Percentiles rank a stretch among this genome's conserved stretches.
Conservation (phyloP, 2,797 vertebrate genomes). For the Chrysocyon brachyurus region DNA sequence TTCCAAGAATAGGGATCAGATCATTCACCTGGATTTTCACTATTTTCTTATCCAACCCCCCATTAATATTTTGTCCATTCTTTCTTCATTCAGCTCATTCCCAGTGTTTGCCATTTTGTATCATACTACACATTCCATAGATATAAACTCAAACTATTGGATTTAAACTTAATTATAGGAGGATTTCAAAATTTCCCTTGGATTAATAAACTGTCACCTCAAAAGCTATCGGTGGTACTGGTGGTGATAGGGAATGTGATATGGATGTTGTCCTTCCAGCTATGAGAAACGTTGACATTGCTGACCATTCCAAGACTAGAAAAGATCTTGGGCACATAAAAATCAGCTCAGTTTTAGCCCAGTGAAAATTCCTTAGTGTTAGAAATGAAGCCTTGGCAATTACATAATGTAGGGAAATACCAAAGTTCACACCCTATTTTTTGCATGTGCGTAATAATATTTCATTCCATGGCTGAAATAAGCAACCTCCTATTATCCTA, state of each 20-base stretch:
- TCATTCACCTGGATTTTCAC: neutral
- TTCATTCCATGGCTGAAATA: slow-evolving; percentile 25
- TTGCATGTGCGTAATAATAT: slow-evolving; percentile 26
- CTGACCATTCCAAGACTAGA: neutral
- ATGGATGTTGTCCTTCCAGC: neutral
- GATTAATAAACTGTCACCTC: neutral
- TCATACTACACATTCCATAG: neutral
- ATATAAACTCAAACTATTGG: neutral
- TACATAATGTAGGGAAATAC: neutral
- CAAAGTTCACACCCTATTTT: neutral
- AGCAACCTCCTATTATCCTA: neutral
- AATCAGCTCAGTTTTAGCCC: neutral
- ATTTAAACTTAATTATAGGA: neutral
- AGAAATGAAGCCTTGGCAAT: neutral
- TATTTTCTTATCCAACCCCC: neutral
- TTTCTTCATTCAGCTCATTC: neutral
- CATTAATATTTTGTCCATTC: neutral
- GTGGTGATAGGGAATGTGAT: neutral
- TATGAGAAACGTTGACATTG: neutral
- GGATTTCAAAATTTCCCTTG: neutral
- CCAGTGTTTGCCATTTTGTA: neutral
- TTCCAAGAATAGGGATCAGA: neutral
- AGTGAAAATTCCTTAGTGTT: slow-evolving; percentile 28
- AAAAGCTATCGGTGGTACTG: neutral
- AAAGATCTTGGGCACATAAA: neutral